Evolutionary conservation across 1,140 invertebrate genomes (phyloP).

Genomic region (Atta cephalotes): DNA sequence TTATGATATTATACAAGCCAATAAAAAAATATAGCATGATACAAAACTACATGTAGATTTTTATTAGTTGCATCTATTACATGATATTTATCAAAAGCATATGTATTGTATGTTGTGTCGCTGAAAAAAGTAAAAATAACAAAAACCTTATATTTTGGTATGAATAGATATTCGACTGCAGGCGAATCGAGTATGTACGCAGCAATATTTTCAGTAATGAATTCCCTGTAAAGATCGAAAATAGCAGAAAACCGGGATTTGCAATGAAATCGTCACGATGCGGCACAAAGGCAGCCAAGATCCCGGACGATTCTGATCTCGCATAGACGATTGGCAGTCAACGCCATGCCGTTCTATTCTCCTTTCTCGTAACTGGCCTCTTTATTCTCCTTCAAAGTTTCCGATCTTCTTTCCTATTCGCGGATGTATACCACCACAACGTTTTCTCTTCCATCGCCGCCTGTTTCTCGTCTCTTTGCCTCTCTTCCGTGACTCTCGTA

Average conservation of each 20-base stretch:
- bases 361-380: background rate
- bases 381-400: slow-evolving; percentile 62
- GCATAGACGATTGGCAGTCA: slow-evolving; percentile 49
- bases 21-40: background rate
- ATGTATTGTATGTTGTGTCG: background rate
- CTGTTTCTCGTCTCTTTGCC: slow-evolving; percentile 34
- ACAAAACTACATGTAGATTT: background rate
- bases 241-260: slow-evolving; percentile 48
- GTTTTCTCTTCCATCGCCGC: slow-evolving; percentile 27
- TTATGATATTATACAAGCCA: too few species aligned
- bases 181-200: background rate
- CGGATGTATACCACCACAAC: slow-evolving; percentile 28
- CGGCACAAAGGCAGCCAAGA: slow-evolving; percentile 61
- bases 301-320: slow-evolving; percentile 32
- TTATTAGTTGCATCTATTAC: background rate
- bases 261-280: slow-evolving; percentile 59
- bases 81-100: background rate
- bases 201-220: slow-evolving; percentile 23
- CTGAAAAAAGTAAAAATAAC: background rate
- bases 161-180: background rate
- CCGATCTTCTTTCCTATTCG: slow-evolving; percentile 32
- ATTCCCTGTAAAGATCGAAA: slow-evolving; percentile 37
- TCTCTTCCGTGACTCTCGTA: slow-evolving; percentile 66
- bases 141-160: background rate
- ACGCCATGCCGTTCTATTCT: slow-evolving; percentile 18